These are phyloP conservation scores for Pocillopora meandrina DNA, from an alignment of 92 coral and sea anemone species.

Conservation along the genomic window DNA sequence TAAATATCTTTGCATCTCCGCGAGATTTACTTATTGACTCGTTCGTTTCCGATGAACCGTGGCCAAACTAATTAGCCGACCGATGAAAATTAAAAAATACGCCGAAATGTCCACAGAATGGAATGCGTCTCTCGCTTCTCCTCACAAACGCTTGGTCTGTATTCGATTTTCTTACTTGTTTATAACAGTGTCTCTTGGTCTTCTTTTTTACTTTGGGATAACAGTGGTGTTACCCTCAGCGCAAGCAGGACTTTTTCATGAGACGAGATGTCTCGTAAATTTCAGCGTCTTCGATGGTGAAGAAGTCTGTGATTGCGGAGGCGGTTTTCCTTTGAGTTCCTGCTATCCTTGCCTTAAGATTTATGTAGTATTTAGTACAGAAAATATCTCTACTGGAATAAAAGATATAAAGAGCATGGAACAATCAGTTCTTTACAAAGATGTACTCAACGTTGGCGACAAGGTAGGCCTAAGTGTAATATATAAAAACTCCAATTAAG, in stretches of 20 bases:
- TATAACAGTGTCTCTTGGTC: background rate
- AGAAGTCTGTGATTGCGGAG: conserved; percentile 11
- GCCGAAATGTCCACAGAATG: conserved; percentile 4
- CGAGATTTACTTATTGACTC: background rate
- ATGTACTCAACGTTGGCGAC: background rate
- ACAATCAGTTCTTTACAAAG: conserved; percentile 6
- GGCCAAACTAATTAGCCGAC: background rate
- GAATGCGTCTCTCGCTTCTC: background rate
- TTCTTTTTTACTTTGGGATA: background rate
- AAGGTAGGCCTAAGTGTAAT: background rate
- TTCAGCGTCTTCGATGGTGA: conserved; percentile 12
- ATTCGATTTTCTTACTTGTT: conserved; percentile 1
- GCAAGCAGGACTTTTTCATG: background rate
- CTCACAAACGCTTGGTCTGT: background rate
- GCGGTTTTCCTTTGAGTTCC: background rate
- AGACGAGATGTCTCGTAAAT: conserved; percentile 19
- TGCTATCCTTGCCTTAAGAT: conserved; percentile 31
- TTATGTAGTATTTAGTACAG: background rate
- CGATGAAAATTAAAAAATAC: background rate
- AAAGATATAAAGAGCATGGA: background rate
- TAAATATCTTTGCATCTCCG: background rate
- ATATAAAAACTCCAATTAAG: background rate
- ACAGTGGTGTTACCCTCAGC: conserved; percentile 10
- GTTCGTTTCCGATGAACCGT: background rate
- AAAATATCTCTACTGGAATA: background rate